Evolutionary conservation across 2,888 invertebrate species (phyloP).

Genomic region (Camponotus fellah): DNA sequence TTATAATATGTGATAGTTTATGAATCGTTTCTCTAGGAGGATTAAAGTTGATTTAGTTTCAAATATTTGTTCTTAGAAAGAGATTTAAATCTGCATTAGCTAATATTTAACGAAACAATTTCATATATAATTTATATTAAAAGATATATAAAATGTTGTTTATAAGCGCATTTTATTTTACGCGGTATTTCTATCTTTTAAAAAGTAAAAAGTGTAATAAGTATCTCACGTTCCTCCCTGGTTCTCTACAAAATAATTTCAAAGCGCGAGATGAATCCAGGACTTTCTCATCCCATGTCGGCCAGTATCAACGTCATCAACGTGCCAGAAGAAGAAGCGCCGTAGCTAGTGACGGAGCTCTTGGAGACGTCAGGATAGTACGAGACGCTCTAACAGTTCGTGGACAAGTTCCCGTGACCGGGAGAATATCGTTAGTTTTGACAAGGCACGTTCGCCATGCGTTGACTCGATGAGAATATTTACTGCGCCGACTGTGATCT

Average conservation of each 20-base stretch:
- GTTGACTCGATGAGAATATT: conserved; percentile 78
- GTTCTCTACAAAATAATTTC: conserved; percentile 1
- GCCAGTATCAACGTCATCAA: conserved; percentile 20
- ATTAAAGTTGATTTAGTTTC: background rate
- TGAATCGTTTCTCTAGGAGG: background rate
- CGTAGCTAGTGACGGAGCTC: background rate
- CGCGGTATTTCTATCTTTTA: background rate
- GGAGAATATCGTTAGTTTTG: conserved; percentile 78
- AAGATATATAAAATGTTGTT: background rate
- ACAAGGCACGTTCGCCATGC: conserved; percentile 67
- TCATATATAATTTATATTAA: background rate
- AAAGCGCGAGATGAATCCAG: background rate
- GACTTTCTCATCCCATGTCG: conserved; percentile 37
- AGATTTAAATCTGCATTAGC: background rate
- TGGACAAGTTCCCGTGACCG: conserved; percentile 21
- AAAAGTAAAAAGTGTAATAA: background rate
- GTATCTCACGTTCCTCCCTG: background rate
- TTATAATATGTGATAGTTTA: background rate
- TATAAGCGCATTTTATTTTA: background rate
- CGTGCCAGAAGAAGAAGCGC: conserved; percentile 8
- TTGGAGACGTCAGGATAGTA: background rate
- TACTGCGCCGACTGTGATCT: conserved; percentile 78
- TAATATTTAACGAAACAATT: background rate
- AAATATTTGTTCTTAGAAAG: background rate
- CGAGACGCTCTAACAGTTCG: background rate